These are phyloP conservation scores for Mimachlamys varia DNA, from an alignment of 2,888 invertebrate species.

Conservation along the genomic window DNA sequence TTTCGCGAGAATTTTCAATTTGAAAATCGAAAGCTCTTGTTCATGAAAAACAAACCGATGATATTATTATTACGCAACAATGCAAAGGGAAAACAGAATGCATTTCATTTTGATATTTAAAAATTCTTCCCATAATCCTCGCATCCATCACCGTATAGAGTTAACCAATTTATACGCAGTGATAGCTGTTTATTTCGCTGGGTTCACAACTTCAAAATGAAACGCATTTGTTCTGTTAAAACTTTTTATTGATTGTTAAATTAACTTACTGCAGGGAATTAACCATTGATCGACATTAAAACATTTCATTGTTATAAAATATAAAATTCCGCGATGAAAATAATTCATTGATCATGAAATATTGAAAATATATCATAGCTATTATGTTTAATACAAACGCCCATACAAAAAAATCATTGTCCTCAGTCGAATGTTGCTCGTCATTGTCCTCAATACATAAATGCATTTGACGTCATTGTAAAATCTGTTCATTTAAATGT, in stretches of 20 bases:
- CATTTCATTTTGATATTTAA: neutral
- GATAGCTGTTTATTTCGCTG: neutral
- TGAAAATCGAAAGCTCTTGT: neutral
- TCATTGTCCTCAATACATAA: neutral
- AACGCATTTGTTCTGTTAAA: neutral
- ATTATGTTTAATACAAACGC: neutral
- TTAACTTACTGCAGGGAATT: slow-evolving; percentile 11
- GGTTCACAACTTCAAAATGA: neutral
- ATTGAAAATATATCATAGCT: neutral
- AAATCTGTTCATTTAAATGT: neutral
- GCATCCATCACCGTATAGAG: neutral
- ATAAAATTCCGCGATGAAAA: neutral
- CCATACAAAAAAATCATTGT: neutral
- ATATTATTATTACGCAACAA: slow-evolving; percentile 33
- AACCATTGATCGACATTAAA: neutral
- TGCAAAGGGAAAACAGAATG: neutral
- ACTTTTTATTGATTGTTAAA: slow-evolving; percentile 18
- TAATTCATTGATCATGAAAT: slow-evolving; percentile 9
- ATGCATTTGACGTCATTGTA: neutral
- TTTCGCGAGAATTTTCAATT: neutral
- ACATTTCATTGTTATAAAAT: neutral
- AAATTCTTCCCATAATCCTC: neutral
- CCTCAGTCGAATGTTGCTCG: neutral
- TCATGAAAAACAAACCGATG: neutral
- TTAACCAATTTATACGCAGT: neutral